Evolutionary conservation across 2,113 vertebrate genomes (phyloP), one percentile per base, ranked within the genome.

Genomic region (Dipodomys merriami): DNA sequence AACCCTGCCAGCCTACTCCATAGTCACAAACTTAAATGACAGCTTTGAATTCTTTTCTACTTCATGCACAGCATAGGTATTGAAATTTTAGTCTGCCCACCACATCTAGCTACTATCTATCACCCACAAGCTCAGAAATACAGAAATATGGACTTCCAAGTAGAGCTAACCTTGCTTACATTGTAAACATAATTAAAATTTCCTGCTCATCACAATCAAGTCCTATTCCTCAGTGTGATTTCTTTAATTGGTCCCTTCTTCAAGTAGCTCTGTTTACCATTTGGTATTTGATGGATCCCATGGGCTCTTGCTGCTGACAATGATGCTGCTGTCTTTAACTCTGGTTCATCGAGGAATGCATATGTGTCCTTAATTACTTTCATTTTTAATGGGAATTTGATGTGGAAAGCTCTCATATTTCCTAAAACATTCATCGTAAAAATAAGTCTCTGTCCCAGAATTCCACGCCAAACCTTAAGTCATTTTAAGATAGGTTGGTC

Each of bases 191-290:
- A 96, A 96, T 62, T 96, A 71, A 93, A 90, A 83, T 77, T 95
- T 73, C 78, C 69, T 62, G 90, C 1, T 93, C 22, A 95, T 97
- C 93, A 65, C 86, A 95, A 83, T 62, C 88, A 46, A 86, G 67
- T 90, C 68, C 76, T 87, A 35, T 72, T 91, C 94, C 90, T 84
- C 78, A 81, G 77, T 82, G 84, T 79, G 53, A 89, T 88, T 69
- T 84, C 39, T 81, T 95, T 97, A 96, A 97, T 95, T 96, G 62
- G 30, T 35, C 64, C 77, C 90, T 78, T 97, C 96, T 96, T 97
- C 88, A 95, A 96, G n/a, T 57, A 39, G 35, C 35, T 97, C 29
- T 78, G 64, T 95, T 97, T 69, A 96, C 87, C 30, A 80, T 62
- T 94, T 35, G 44, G 20, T 92, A 91, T 94, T 89, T 95, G 87